phyloP scores from a whole-genome alignment of 2,113 vertebrate genomes.

The Corythornis vintsioides region DNA sequence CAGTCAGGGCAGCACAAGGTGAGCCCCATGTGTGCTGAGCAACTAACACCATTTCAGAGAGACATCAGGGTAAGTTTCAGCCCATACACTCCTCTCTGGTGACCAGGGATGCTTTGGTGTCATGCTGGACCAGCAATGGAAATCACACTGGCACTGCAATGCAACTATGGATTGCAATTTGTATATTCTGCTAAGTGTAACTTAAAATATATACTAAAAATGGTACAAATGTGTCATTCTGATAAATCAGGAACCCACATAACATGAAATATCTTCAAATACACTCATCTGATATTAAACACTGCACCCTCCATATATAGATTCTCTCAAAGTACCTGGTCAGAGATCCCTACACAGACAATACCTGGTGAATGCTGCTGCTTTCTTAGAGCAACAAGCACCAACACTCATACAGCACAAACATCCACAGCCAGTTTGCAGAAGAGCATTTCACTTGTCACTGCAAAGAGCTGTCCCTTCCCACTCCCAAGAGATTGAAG shows the following conservation, averaged over 20 bases:
- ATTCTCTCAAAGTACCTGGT: neutral
- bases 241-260: neutral
- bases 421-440: neutral
- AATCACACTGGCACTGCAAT: accelerated
- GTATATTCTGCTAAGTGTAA: neutral
- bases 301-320: neutral
- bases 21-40: neutral
- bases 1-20: neutral
- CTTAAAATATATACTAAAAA: neutral
- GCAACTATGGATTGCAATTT: neutral
- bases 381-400: neutral
- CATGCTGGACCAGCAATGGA: accelerated
- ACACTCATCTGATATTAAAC: neutral
- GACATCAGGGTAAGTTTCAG: neutral
- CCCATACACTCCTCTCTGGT: accelerated
- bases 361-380: neutral
- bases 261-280: neutral
- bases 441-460: neutral
- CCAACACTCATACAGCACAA: neutral
- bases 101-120: neutral
- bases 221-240: neutral
- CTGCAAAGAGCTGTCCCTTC: neutral
- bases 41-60: neutral
- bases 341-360: neutral
- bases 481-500: neutral